Base-by-base conservation (phyloP, 1,140 invertebrate genomes). In the Lutraria rhynchaena region DNA sequence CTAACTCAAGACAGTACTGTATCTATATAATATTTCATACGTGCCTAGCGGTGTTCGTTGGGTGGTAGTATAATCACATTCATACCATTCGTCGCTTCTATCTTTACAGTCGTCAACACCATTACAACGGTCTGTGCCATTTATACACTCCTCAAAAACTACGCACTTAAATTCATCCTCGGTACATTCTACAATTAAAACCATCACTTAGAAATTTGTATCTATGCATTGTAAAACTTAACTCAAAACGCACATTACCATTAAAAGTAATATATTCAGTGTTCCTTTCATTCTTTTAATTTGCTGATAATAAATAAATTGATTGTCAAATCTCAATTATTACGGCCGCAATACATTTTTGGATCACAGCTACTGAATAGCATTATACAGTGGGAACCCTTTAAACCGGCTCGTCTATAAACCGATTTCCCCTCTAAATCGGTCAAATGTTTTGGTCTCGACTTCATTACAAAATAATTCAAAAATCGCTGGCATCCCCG, bases 71-170 rank as follows among this genome's bases (percentile, higher is more conserved):
- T 19, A 19, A 11, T 15, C 49, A 37, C 69, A 73, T 13, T 29
- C 22, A 29, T 73, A 55, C 75, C 75, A 77, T 57, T 77, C 75
- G 19, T 77, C 58, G 0, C 22, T 53, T 17, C 27, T 63, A n/a
- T 77, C 75, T n/a, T 31, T 37, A 53, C 75, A 77, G 33, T 77
- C 60, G 24, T 19, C 4, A 2, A 37, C 19, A n/a, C 60, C 75
- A 46, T 77, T 61, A 67, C 75, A 77, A 19, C n/a, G 27, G 17
- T 41, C 46, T 2, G 33, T 33, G 7, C 13, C 49, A n/a, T 61
- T 35, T 7, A 77, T 67, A 55, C 75, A 77, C 33, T 77, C 53
- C 13, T 41, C 13, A 51, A 51, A 44, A 22, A 55, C 46, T 22
- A 55, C 55, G 33, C 75, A 77, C 41, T 46, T 57, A 27, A 77